Base-by-base conservation (phyloP, 1,140 invertebrate species). In the Saccostrea cuccullata region DNA sequence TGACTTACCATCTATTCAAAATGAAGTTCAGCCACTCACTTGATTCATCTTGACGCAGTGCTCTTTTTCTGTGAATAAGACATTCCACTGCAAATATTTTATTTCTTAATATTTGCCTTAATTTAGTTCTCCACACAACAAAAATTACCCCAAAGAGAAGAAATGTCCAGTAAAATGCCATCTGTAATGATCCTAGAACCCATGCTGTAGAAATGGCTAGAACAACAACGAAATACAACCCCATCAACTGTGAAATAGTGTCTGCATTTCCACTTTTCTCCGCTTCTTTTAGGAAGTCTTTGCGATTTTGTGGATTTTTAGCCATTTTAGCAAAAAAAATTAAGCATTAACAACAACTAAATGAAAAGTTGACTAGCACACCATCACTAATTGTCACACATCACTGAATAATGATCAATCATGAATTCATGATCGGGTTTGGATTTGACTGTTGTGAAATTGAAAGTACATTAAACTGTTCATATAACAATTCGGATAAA, bases 11-110 rank as follows among this genome's bases (percentile, higher is more conserved):
- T 64, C 95, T 94, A 91, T 96, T 96, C 20, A 96, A 87, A 15
- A 96, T 91, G 84, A 96, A 94, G 89, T 95, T 96, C n/a, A 96
- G 91, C 96, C 96, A 96, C 87, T 96, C 96, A 64, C 94, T 95
- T 2, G 96, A 96, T 90, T 96, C 96, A 85, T 95, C 95, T 87
- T 95, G 95, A 82, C 95, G 94, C 40, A 96, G 91, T 6, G 96
- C 95, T 67, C 95, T 93, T 89, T 95, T 95, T 55, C 95, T 93
- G 86, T 95, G 94, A 23, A 96, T 91, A 55, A 93, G 93, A 6
- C 94, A 89, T 47, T 95, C 92, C 88, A 96, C 95, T 64, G 89
- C 87, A 70, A 90, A 89, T 67, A 93, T 84, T 82, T 92, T 90
- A 60, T 90, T 92, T 70, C 90, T 91, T 23, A 94, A 90, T 86